Evolutionary conservation across 2,888 invertebrate genomes (phyloP), one percentile per base, ranked within the genome.

Genomic region (Hanleya hanleyi): DNA sequence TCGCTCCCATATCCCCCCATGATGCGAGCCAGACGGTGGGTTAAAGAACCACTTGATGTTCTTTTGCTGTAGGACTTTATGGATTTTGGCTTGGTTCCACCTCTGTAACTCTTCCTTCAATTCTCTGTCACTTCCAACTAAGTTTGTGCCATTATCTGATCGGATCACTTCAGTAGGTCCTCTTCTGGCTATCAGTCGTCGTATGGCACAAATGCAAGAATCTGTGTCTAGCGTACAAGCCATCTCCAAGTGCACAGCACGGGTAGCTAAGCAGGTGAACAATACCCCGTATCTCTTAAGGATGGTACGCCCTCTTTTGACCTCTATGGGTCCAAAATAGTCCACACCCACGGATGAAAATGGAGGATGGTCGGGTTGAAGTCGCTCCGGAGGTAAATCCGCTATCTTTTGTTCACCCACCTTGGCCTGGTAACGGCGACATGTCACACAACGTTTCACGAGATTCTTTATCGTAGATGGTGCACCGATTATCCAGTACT

Each of bases 201-300:
- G 9, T 32, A 73, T 26, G 7, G 26, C 73, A 65, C 47, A n/a
- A 15, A 73, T 64, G 51, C 72, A 74, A 33, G 62, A 47, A 33
- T 72, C 68, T 7, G 67, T 73, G 49, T 37, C 36, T 18, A 74
- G 33, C 33, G 62, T 36, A 29, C 37, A 32, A 15, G 62, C 26
- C 22, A 72, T 38, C 22, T 74, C 71, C 47, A 72, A n/a, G 49
- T 74, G 74, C 15, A 73, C n/a, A 12, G 74, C 67, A n/a, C 74
- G 5, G 15, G 35, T 49, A 29, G 70, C 38, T 29, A 73, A 32
- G 41, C 73, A 73, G 6, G 70, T 73, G 41, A 73, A 73, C 29
- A 73, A 5, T 62, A 70, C 72, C n/a, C 73, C 73, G 33, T 65
- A 73, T 29, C 73, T 62, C 61, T 73, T 73, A n/a, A 65, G 64